Evolutionary conservation across 2,113 vertebrate species (phyloP).

Genomic region (Apistogramma diplotaenia): DNA sequence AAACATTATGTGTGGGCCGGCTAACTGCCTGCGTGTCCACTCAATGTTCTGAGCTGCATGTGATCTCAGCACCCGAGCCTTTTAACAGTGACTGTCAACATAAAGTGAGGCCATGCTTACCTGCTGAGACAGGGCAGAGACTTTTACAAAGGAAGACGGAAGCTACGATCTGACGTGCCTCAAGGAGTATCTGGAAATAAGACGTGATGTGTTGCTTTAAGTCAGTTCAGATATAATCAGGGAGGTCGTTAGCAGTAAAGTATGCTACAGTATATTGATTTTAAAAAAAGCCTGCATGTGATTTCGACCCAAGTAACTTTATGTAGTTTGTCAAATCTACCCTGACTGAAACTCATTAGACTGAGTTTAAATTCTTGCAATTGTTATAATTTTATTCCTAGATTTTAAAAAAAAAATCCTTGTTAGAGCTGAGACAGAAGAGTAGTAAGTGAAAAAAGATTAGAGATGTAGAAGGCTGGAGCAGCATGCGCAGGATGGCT

Average conservation of each 20-base stretch:
- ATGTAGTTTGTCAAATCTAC: not conserved
- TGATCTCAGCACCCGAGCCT: conserved; percentile 37
- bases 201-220: conserved; percentile 28
- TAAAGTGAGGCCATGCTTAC: conserved; percentile 13
- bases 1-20: conserved; percentile 36
- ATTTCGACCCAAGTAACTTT: not conserved
- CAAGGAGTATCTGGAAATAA: conserved; percentile 26
- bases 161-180: conserved; percentile 22
- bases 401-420: not conserved
- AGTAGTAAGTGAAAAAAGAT: not conserved
- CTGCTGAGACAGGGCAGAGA: conserved; percentile 35
- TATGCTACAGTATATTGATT: not conserved
- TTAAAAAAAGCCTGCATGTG: not conserved
- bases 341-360: not conserved
- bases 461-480: not conserved
- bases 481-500: not conserved
- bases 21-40: conserved; percentile 26
- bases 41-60: conserved; percentile 38
- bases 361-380: not conserved
- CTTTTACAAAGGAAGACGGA: conserved; percentile 5
- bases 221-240: conserved; percentile 26
- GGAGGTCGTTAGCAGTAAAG: not conserved
- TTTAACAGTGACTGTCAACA: conserved; percentile 40
- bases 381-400: not conserved
- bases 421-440: not conserved